Conservation (phyloP, 2,797 vertebrate genomes). For the Urocyon cinereoargenteus region DNA sequence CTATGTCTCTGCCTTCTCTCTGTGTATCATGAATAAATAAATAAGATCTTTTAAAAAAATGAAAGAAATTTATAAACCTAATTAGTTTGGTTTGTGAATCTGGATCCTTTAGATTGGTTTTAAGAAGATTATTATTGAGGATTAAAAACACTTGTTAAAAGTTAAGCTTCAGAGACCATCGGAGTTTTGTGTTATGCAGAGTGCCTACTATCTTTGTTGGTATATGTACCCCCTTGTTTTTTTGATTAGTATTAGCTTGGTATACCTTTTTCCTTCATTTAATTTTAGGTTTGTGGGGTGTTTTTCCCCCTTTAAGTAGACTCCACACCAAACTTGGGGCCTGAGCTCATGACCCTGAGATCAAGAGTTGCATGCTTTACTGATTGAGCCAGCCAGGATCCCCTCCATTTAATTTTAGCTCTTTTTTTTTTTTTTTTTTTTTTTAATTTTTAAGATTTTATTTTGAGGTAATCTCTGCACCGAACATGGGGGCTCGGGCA, state of each 20-base stretch:
- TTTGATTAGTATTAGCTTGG: neutral
- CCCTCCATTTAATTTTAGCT: neutral
- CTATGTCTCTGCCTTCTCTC: too few species aligned
- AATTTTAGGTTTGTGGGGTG: neutral
- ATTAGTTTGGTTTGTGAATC: constrained; percentile 1
- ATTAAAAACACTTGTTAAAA: neutral
- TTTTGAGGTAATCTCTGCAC: neutral
- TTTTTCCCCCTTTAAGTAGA: neutral
- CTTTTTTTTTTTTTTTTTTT: neutral
- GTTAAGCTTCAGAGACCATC: neutral
- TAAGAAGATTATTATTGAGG: neutral
- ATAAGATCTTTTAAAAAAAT: neutral
- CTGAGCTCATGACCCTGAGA: neutral
- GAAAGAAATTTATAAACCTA: neutral
- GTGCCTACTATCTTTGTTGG: neutral
- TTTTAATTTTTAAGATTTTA: neutral
- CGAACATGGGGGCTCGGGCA: neutral
- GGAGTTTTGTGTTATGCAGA: neutral
- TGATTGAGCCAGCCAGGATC: neutral
- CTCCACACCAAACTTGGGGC: neutral
- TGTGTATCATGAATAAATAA: too few species aligned
- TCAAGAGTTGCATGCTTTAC: neutral
- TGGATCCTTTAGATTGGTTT: neutral
- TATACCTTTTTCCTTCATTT: neutral
- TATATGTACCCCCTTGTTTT: neutral